Percentiles rank a stretch among this genome's conserved stretches.
Evolutionary conservation across 2,797 vertebrate genomes (phyloP).

Genomic region (Gorsachius magnificus): DNA sequence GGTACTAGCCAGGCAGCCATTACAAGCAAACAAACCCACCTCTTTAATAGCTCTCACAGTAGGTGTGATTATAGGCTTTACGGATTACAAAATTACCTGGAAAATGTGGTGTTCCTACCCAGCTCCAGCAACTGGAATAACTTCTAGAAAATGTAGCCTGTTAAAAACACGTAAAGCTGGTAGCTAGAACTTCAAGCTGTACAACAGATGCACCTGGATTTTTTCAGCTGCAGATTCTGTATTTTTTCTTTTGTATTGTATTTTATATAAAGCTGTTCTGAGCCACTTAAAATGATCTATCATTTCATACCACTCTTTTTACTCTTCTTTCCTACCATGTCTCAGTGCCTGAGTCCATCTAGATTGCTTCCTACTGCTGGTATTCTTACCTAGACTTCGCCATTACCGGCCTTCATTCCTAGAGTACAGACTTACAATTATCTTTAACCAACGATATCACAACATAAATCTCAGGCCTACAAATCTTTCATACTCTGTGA

Average conservation of each 20-base stretch:
- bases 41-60: neutral
- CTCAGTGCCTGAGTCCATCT: neutral
- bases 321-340: neutral
- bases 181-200: neutral
- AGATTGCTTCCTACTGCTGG: neutral
- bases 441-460: neutral
- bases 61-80: neutral
- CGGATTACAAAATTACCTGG: neutral
- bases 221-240: neutral
- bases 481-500: neutral
- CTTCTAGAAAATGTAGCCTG: neutral
- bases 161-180: neutral
- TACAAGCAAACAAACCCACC: neutral
- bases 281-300: neutral
- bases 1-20: neutral
- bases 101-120: neutral
- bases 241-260: neutral
- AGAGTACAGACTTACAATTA: neutral
- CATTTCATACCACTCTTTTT: neutral
- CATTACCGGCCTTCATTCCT: neutral
- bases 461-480: neutral
- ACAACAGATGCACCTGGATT: neutral
- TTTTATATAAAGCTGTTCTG: neutral
- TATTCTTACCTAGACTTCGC: neutral
- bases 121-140: neutral